Base-by-base conservation (phyloP, 2,888 invertebrate species). In the Rhamnusium bicolor region DNA sequence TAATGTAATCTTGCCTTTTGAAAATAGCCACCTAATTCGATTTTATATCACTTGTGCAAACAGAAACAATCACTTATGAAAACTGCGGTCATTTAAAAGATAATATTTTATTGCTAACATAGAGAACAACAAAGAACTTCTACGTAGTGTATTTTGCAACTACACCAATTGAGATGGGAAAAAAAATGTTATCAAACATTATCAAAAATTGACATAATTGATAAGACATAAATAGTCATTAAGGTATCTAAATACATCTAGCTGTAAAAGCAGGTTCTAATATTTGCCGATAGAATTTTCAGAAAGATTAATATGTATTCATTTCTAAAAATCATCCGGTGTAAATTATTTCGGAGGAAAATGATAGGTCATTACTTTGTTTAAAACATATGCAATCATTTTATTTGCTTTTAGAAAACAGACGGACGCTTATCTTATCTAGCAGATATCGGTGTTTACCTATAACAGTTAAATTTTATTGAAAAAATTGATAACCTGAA, bases 201-300 rank as follows among this genome's bases (percentile, higher is more conserved):
- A 69, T 69, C 60, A 69, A 66, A 65, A 71, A 73, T 73, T 73
- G 73, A 73, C 73, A 66, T 69, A 53, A 73, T 73, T 73, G 73
- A 73, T 73, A 73, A 73, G 65, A 21, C 12, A 72, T 58, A 60
- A 71, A 66, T 61, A 60, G 60, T 60, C 49, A 63, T 70, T 61
- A 69, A 68, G 58, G 51, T 60, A 65, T 27, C 53, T 47, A 65
- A 69, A 69, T 65, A 58, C 51, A 27, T 32, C 8, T 18, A 18
- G 4, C 8, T 18, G 16, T 19, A 51, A 18, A 18, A 51, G 8
- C n/a, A 7, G 51, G 18, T 18, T 18, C 47, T 32, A n/a, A n/a
- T 40, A 40, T 40, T 21, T 56, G 27, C 6, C 24, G 56, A 14
- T 24, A 7, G 21, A 19, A 24, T 12, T 54, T 24, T 12, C 1